Evolutionary conservation across 2,797 vertebrate genomes (phyloP).

Genomic region (Siniperca obscura): DNA sequence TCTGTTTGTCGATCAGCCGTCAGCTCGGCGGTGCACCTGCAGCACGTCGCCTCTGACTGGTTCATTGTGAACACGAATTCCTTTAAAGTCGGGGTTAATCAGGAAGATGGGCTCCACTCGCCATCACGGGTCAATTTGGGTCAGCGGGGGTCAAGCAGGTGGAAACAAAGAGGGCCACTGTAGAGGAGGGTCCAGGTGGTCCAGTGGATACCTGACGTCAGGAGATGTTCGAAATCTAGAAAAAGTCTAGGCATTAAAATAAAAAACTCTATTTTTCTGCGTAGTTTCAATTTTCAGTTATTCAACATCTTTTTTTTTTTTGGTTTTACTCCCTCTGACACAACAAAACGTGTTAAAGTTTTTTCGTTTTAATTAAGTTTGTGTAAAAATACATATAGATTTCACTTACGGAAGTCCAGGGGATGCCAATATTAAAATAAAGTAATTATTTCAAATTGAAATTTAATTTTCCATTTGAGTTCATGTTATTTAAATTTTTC

Average conservation of each 20-base stretch:
- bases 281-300: no score
- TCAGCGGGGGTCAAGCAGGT: constrained; percentile 43
- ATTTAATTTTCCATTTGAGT: background rate
- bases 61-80: constrained; percentile 20
- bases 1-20: background rate
- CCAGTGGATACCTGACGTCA: background rate
- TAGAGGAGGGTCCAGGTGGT: constrained; percentile 53
- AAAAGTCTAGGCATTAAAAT: no score
- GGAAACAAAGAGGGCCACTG: constrained; percentile 44
- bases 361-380: background rate
- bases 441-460: background rate
- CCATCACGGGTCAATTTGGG: constrained; percentile 25
- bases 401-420: background rate
- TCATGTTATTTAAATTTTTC: no score
- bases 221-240: no score
- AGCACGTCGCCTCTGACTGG: background rate
- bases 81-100: constrained; percentile 44
- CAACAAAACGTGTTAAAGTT: background rate
- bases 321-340: background rate
- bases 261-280: no score
- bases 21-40: constrained; percentile 38
- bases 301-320: no score
- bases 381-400: background rate
- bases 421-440: background rate
- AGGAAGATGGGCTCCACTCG: constrained; percentile 6